Evolutionary conservation across 2,888 invertebrate genomes (phyloP), one percentile per base, ranked within the genome.

Genomic region (Portevinia maculata): DNA sequence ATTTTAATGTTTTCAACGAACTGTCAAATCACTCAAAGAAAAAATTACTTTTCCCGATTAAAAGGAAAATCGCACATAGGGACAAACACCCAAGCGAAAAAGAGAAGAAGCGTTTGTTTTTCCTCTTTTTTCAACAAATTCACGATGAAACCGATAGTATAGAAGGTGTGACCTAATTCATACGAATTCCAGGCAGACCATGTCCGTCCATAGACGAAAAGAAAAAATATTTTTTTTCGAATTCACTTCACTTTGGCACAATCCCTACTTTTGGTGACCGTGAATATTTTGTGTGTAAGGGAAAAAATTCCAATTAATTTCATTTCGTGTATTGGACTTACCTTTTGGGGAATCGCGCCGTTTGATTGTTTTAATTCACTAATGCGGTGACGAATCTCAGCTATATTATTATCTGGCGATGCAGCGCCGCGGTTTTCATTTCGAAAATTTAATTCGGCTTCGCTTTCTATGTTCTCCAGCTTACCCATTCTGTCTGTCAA

Each of bases 401-500:
- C 41, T 44, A 50, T 48, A 7, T 71, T 67, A 17, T 13, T 67
- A 21, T 78, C 78, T 17, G 78, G 67, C 55, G 71, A 65, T 71
- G 71, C 37, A 50, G 57, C 24, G 13, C 44, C 55, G 48, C 48
- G 24, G 55, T 73, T 78, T 62, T 78, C 67, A 30, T 78, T 28
- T 34, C 62, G 9, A 78, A 67, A 78, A 83, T 41, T 83, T 73
- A 39, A 44, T 59, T 83, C 83, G 65, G 73, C 81, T 75, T 70
- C 84, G 53, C 75, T 69, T 30, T 84, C 86, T 53, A 85, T 75
- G 46, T 74, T 84, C 50, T 85, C 85, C 37, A 85, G 75, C 71
- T 87, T 87, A 34, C 87, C 87, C 87, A 87, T 86, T 86, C 83
- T 85, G 50, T 86, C 83, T 85, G 50, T 71, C 76, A 84, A 75